These are phyloP conservation scores for Mythimna ferrago DNA, from an alignment of 2,888 invertebrate species.

Conservation along the genomic window DNA sequence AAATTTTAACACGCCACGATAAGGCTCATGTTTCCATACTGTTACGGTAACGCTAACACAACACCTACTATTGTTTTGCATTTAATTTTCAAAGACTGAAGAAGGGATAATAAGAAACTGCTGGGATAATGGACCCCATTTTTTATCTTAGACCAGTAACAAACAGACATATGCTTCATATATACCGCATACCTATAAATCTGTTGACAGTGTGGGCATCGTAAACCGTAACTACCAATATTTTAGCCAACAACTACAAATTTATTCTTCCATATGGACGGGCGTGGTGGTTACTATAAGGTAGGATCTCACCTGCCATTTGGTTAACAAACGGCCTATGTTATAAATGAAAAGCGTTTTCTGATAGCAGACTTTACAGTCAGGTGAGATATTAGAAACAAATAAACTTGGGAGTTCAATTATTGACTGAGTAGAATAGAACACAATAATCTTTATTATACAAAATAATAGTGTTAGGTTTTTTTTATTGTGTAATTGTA, in stretches of 20 bases:
- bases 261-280: slow-evolving; percentile 86
- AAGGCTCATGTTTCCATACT: no score
- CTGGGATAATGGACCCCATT: background rate
- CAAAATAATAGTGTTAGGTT: no score
- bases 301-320: slow-evolving; percentile 87
- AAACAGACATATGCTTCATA: slow-evolving; percentile 38
- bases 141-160: background rate
- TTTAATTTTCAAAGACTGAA: no score
- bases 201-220: slow-evolving; percentile 77
- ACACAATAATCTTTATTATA: no score
- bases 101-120: no score
- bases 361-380: background rate
- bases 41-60: no score
- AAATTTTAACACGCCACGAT: no score
- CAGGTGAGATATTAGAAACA: no score
- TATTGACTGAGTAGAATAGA: no score
- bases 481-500: no score
- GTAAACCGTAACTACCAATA: slow-evolving; percentile 76
- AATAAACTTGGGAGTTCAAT: no score
- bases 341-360: slow-evolving; percentile 32
- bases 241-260: slow-evolving; percentile 81
- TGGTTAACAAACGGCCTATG: slow-evolving; percentile 67
- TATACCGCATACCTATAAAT: slow-evolving; percentile 57
- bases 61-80: no score
- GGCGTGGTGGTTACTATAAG: slow-evolving; percentile 86